Evolutionary conservation across 2,113 vertebrate species (phyloP), one percentile per base, ranked within the genome.

Genomic region (Labeo catla): DNA sequence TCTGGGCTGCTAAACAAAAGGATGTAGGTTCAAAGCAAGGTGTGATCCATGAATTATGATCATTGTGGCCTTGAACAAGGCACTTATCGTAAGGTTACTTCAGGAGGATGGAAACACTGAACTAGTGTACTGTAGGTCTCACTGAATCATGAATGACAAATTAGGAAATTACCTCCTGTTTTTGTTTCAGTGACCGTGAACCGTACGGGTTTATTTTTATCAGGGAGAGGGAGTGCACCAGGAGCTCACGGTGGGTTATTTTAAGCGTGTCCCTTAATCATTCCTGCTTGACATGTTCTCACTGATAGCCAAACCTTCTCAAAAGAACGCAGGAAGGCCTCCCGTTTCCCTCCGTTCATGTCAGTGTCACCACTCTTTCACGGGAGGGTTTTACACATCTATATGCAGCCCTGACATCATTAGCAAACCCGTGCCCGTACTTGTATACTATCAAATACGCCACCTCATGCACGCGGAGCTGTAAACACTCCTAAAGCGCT

Each of bases 151-250:
- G 11, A 61, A 63, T 28, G 59, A 47, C 23, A 68, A 70, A 70
- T 50, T 21, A 70, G 45, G 13, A 39, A n/a, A 52, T 21, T 16
- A 91, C 88, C 92, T 94, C 89, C 90, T 91, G 85, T 91, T 92
- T 90, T 93, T 94, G 93, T 95, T 91, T 91, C 76, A 78, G 52
- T 85, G 90, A 89, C 84, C 84, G 13, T 54, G 85, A 83, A 45
- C 79, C 16, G 21, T 43, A 36, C 61, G 9, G 23, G 84, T 86
- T 86, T 95, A 95, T 95, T 94, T 94, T 93, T 95, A 94, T 89
- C 81, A 66, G 89, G 88, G 91, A 90, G 88, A 78, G 87, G 86
- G 52, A 89, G 50, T 11, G 9, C 68, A 83, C 21, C 63, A 86
- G 47, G 36, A 89, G 88, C 89, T 90, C 85, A 47, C 65, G 85